Conservation (phyloP, 2,888 invertebrate species). For the Xylophagus ater region DNA sequence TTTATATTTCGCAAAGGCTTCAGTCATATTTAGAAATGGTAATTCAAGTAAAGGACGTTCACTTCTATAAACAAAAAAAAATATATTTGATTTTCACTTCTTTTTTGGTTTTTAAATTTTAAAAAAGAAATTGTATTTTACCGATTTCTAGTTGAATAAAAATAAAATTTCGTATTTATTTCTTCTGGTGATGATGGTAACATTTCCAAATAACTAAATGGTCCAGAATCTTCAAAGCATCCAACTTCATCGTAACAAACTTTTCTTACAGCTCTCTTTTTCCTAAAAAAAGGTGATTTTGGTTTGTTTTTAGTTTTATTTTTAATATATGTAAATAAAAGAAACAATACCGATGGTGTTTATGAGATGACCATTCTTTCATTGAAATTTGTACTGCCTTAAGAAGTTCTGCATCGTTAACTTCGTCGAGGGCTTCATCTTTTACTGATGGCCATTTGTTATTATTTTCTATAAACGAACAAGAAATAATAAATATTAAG, state of each 20-base stretch:
- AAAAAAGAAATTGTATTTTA: conserved; percentile 25
- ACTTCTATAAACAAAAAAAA: conserved; percentile 36
- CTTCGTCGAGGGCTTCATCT: conserved; percentile 62
- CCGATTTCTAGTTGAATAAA: conserved; percentile 59
- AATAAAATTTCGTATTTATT: conserved; percentile 70
- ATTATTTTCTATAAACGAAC: conserved; percentile 14
- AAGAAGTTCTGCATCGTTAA: conserved; percentile 48
- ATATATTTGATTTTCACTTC: conserved; percentile 1
- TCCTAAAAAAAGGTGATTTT: conserved; percentile 44
- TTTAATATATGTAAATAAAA: too few relatives aligned
- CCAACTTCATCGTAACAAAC: conserved; percentile 85
- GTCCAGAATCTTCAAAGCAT: conserved; percentile 84
- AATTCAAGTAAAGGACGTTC: conserved; percentile 58
- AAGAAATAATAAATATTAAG: too few relatives aligned
- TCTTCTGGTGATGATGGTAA: conserved; percentile 76
- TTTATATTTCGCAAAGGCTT: conserved; percentile 44
- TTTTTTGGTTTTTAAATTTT: background rate
- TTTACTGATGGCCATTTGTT: conserved; percentile 41
- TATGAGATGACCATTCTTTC: conserved; percentile 51
- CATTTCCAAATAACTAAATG: conserved; percentile 83
- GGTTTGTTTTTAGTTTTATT: too few relatives aligned
- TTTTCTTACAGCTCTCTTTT: conserved; percentile 65
- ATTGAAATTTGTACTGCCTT: conserved; percentile 62
- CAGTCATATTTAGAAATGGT: conserved; percentile 60
- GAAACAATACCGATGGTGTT: conserved; percentile 42